Base-by-base conservation (phyloP, 2,797 vertebrate species). In the Danio kyathit region DNA sequence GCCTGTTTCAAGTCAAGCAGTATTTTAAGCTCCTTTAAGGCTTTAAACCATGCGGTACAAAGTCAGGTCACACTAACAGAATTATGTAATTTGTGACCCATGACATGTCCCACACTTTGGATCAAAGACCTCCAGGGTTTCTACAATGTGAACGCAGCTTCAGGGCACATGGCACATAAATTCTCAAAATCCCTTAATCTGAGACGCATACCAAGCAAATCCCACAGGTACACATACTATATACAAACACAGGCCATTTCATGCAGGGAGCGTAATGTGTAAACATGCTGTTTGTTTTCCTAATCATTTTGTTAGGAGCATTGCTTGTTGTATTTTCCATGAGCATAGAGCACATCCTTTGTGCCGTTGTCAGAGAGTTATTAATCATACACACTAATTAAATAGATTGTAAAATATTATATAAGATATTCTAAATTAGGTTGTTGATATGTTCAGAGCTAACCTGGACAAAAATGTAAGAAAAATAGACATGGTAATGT, bases 281-380 rank as follows among this genome's bases (percentile, higher is more conserved):
- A 12, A 72, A 48, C 29, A 29, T 9, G 9, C 12, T 54, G 59
- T 80, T 80, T 64, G 69, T 80, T 19, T 77, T 70, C 9, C 54
- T 17, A 52, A 12, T 21, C 0, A 78, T 78, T 60, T 71, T 52
- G 44, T 78, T 70, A 13, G 29, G 51, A 5, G 60, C 6, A 46
- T 44, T 71, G 66, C 71, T 79, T 71, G 69, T 65, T 70, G 13
- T 46, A 73, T 80, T 64, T 73, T 80, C 69, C 40, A 38, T 56
- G 19, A 65, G 29, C 29, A 57, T 19, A 13, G 6, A 17, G 60
- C 40, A 52, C 41, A 46, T 57, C 44, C 19, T 66, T 69, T 40
- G 46, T n/a, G 7, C 14, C 57, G 41, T 38, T 78, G 64, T 40
- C 17, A 72, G 2, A 70, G 38, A 2, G 4, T 29, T 29, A 43